A percentile compares a stretch with the other conserved stretches of the same genome.
Conservation (phyloP, 2,888 invertebrate species). For the Azorinus chamasolen region DNA sequence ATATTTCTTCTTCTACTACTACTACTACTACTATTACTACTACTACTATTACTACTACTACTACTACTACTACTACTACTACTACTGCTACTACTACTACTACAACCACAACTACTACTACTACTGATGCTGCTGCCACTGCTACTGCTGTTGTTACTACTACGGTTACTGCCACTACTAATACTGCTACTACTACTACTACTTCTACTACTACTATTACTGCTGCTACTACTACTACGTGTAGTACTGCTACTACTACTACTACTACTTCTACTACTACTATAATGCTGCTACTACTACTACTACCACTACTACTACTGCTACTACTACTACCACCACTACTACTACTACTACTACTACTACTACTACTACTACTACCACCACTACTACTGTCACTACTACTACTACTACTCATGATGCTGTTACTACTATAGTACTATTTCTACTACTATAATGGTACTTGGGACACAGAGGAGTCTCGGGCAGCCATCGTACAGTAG, state of each 20-base stretch:
- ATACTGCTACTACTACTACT: no score
- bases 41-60: neutral
- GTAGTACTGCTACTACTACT: no score
- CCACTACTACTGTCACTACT: conserved; percentile 4
- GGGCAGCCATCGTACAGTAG: no score
- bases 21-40: conserved; percentile 1
- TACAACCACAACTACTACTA: no score
- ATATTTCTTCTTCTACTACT: neutral
- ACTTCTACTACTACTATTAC: no score
- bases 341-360: conserved; percentile 14
- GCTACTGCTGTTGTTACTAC: conserved; percentile 1
- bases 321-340: conserved; percentile 10
- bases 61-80: no score
- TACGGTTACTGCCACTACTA: conserved; percentile 4
- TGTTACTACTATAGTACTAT: no score
- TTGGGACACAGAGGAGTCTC: no score
- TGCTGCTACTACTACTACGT: no score
- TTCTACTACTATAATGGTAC: neutral
- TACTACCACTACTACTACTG: conserved; percentile 10
- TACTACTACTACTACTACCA: conserved; percentile 13
- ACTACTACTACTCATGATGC: no score
- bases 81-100: conserved; percentile 11
- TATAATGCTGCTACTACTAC: conserved; percentile 6
- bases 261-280: conserved; percentile 10
- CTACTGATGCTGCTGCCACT: no score